Base-by-base conservation (phyloP, 2,797 vertebrate genomes). In the Gephyroberyx darwinii region DNA sequence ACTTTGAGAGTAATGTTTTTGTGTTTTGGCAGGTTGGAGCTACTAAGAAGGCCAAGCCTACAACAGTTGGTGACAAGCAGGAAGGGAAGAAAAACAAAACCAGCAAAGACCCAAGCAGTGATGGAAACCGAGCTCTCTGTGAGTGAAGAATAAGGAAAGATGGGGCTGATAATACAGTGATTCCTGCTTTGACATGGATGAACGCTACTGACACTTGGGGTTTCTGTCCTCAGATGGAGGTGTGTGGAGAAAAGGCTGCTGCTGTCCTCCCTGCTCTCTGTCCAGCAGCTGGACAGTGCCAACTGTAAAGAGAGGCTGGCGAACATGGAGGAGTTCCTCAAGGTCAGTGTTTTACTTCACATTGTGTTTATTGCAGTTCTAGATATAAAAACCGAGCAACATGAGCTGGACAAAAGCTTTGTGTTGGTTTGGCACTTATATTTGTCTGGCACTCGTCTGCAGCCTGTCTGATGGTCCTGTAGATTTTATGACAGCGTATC, bases 291-390 rank as follows among this genome's bases (percentile, higher is more conserved):
- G 62, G 95, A 95, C 80, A 96, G 96, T 65, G 81, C 93, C 80
- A 96, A 96, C 86, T 96, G 96, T 95, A 96, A 96, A 78, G 96
- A 96, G 85, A 94, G 96, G 53, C 90, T 96, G 77, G 95, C 95
- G 37, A 95, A 94, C 86, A 96, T 96, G 95, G 95, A 96, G 73
- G 96, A 96, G 41, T 96, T 96, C 88, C 95, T 96, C 65, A 95
- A 93, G 92, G 96, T 96, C 73, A 67, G 30, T 19, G 47, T 26
- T 26, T 53, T 12, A 5, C 33, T 6, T 35, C 33, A 35, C 33
- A 35, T 8, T 35, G 33, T 35, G 33, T 35, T 35, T 35, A 35
- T 8, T 33, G 31, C 37, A 39, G 7, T 39, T 8, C n/a, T n/a
- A n/a, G n/a, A n/a, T n/a, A n/a, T n/a, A n/a, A n/a, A n/a, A n/a